phyloP scores from a whole-genome alignment of 2,888 invertebrate genomes.

The Cenopis cana region DNA sequence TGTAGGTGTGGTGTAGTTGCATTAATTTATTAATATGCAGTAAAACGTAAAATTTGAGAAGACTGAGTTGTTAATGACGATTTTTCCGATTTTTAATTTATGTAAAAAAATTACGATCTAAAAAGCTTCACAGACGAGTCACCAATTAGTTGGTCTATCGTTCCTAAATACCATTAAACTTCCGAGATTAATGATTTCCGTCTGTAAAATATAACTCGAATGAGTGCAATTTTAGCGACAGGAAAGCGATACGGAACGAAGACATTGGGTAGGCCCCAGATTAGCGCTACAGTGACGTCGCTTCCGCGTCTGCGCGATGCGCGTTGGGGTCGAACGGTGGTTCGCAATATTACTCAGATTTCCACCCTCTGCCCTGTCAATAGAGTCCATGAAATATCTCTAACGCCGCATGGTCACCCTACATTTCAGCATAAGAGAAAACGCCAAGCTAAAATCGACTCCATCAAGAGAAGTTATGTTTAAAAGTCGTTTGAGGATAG shows the following conservation, averaged over 20 bases:
- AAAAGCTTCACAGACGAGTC: background rate
- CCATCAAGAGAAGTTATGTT: slow-evolving; percentile 49
- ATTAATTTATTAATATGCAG: too few relatives aligned
- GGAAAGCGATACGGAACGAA: slow-evolving; percentile 56
- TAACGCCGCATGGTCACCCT: slow-evolving; percentile 57
- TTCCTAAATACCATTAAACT: background rate
- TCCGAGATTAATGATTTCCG: slow-evolving; percentile 3
- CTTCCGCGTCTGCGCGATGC: slow-evolving; percentile 79
- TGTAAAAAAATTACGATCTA: background rate
- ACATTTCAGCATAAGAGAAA: slow-evolving; percentile 60
- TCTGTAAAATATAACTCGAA: background rate
- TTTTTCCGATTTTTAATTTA: background rate
- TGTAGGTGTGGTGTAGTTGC: too few relatives aligned
- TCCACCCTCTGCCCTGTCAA: slow-evolving; percentile 67
- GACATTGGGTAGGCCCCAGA: slow-evolving; percentile 62
- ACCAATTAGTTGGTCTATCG: too few relatives aligned
- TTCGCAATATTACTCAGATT: slow-evolving; percentile 63
- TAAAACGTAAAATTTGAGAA: too few relatives aligned
- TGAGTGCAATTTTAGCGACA: slow-evolving; percentile 45
- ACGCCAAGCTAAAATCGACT: slow-evolving; percentile 48
- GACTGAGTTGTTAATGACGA: too few relatives aligned
- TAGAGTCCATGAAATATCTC: slow-evolving; percentile 64
- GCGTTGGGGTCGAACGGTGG: slow-evolving; percentile 61
- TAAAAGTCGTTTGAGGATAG: slow-evolving; percentile 42
- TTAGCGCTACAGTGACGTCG: slow-evolving; percentile 80